These are phyloP conservation scores for Nemapogon koenigi DNA, from an alignment of 2,888 invertebrate species.

Conservation along the genomic window DNA sequence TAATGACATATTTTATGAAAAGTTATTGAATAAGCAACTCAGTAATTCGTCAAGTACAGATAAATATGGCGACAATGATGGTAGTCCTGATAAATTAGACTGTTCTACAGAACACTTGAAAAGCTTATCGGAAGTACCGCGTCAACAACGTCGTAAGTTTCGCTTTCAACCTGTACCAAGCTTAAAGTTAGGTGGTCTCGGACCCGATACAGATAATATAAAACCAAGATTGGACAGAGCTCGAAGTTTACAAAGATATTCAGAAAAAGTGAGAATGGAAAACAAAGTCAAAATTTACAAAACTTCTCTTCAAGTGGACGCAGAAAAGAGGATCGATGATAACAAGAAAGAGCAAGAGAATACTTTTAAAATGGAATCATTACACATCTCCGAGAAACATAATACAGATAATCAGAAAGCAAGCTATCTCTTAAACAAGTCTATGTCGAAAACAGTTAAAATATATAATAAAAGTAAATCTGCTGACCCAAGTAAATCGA, in stretches of 20 bases:
- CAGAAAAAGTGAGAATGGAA: constrained; percentile 53
- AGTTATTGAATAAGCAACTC: constrained; percentile 32
- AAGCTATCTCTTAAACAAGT: too few species aligned
- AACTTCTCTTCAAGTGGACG: constrained; percentile 32
- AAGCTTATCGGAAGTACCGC: constrained; percentile 46
- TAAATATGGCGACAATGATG: background rate
- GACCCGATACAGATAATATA: constrained; percentile 47
- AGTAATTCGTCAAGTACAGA: constrained; percentile 4
- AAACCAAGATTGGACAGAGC: constrained; percentile 51
- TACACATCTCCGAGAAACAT: constrained; percentile 18
- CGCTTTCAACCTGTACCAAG: constrained; percentile 29
- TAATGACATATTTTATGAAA: constrained; percentile 51
- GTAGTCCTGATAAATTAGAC: constrained; percentile 14
- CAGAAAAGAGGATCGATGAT: constrained; percentile 27
- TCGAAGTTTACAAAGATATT: constrained; percentile 52
- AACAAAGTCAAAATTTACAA: constrained; percentile 51
- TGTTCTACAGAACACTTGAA: constrained; percentile 21
- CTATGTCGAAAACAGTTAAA: too few species aligned
- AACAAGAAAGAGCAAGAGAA: constrained; percentile 11
- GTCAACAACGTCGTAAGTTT: constrained; percentile 24
- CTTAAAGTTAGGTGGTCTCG: constrained; percentile 46
- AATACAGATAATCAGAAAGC: constrained; percentile 14
- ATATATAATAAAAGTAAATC: too few species aligned
- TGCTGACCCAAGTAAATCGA: too few species aligned
- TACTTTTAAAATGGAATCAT: background rate